Evolutionary conservation across 2,113 vertebrate species (phyloP).

Genomic region (Pseudorasbora parva): DNA sequence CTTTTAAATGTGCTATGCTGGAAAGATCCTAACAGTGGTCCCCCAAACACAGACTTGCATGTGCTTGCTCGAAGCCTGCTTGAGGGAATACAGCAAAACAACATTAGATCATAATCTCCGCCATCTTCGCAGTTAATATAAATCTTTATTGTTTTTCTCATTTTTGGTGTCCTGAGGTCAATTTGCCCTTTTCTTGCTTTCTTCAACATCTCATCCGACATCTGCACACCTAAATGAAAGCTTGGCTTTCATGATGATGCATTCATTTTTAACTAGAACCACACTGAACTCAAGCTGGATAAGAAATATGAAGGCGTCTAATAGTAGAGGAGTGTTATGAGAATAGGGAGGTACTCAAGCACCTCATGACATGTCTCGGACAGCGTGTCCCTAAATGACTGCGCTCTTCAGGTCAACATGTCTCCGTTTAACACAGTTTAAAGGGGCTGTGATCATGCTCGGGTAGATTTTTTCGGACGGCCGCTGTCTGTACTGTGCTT

Average conservation of each 20-base stretch:
- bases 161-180: not conserved
- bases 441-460: not conserved
- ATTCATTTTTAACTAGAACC: conserved; percentile 24
- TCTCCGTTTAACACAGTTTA: conserved; percentile 12
- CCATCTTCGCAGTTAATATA: not conserved
- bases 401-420: not conserved
- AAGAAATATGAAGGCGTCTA: not conserved
- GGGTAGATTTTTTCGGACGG: conserved; percentile 3
- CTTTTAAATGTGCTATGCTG: not conserved
- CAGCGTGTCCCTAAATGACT: conserved; percentile 21
- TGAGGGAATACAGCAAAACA: not conserved
- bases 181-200: not conserved
- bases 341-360: not conserved
- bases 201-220: not conserved
- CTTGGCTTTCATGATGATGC: conserved; percentile 12
- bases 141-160: conserved; percentile 1
- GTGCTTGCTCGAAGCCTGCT: not conserved
- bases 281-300: not conserved
- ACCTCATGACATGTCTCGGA: conserved; percentile 21
- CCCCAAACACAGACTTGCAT: not conserved
- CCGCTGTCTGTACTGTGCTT: conserved; percentile 44
- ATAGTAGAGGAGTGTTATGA: conserved; percentile 20
- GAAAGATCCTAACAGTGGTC: not conserved
- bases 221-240: not conserved
- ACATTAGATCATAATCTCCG: not conserved